A percentile compares a stretch with the other conserved stretches of the same genome.
These are phyloP conservation scores for Hippocampus comes DNA, from an alignment of 2,113 vertebrate species.

Conservation along the genomic window DNA sequence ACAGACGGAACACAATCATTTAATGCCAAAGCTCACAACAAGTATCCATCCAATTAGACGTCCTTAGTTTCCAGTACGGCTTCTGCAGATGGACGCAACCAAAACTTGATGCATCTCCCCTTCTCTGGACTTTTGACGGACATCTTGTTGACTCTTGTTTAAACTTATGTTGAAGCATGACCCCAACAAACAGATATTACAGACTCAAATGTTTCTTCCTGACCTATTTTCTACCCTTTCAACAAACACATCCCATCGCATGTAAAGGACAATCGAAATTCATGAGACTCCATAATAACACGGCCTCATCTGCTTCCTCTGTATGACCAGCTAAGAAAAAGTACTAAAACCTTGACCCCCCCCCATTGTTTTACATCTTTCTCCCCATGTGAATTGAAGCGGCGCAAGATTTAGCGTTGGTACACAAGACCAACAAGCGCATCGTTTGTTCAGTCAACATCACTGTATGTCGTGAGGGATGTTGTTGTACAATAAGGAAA, in stretches of 20 bases:
- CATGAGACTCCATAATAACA: slow-evolving; percentile 10
- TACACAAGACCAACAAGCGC: neutral
- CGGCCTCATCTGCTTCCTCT: slow-evolving; percentile 21
- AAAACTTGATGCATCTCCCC: neutral
- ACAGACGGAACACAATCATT: slow-evolving; percentile 8
- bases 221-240: slow-evolving; percentile 20
- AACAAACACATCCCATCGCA: slow-evolving; percentile 21
- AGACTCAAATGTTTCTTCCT: slow-evolving; percentile 17
- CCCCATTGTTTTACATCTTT: neutral
- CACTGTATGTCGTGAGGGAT: slow-evolving; percentile 33
- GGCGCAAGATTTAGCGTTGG: neutral
- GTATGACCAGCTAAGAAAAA: slow-evolving; percentile 1
- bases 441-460: slow-evolving; percentile 1
- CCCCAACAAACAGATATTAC: slow-evolving; percentile 17
- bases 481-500: neutral
- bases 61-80: slow-evolving; percentile 16
- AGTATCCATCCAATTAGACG: slow-evolving; percentile 9
- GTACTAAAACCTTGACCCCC: neutral
- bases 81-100: slow-evolving; percentile 17
- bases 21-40: slow-evolving; percentile 45
- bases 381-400: neutral
- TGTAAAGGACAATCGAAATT: slow-evolving; percentile 21
- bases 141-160: neutral
- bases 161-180: slow-evolving; percentile 1
- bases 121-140: neutral